These are phyloP conservation scores for Trachemys scripta DNA, from an alignment of 2,113 vertebrate species.

Conservation along the genomic window DNA sequence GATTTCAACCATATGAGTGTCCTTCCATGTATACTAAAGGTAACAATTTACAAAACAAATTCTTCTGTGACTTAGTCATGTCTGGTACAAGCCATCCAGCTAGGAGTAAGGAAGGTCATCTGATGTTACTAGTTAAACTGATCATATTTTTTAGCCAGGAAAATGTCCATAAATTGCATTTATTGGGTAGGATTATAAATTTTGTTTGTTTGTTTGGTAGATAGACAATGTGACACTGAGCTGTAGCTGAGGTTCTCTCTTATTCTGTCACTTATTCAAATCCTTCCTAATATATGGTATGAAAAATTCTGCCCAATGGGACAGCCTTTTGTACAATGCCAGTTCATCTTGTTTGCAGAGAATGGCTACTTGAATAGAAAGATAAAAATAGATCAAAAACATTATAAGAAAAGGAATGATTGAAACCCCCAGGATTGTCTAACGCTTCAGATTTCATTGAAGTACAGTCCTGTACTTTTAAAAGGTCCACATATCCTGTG, in stretches of 20 bases:
- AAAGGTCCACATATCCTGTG: not conserved
- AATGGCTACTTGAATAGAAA: not conserved
- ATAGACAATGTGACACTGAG: not conserved
- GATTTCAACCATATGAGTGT: not conserved
- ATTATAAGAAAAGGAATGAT: not conserved
- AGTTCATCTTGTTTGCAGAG: not conserved
- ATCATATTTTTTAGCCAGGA: not conserved
- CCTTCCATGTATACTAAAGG: not conserved
- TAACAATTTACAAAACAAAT: not conserved
- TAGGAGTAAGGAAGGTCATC: not conserved
- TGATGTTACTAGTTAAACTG: not conserved
- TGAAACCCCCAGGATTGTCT: not conserved
- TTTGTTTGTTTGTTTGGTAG: not conserved
- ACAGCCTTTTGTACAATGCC: not conserved
- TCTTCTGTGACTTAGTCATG: not conserved
- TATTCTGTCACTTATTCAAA: not conserved
- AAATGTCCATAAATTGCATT: not conserved
- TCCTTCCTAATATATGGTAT: not conserved
- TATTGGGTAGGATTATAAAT: not conserved
- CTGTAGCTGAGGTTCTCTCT: not conserved
- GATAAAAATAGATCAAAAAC: not conserved
- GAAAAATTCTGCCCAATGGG: not conserved
- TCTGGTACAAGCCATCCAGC: not conserved
- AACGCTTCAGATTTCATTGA: not conserved
- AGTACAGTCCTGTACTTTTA: not conserved